These are phyloP conservation scores for Agrochola lota DNA, from an alignment of 2,888 invertebrate genomes.

Conservation along the genomic window DNA sequence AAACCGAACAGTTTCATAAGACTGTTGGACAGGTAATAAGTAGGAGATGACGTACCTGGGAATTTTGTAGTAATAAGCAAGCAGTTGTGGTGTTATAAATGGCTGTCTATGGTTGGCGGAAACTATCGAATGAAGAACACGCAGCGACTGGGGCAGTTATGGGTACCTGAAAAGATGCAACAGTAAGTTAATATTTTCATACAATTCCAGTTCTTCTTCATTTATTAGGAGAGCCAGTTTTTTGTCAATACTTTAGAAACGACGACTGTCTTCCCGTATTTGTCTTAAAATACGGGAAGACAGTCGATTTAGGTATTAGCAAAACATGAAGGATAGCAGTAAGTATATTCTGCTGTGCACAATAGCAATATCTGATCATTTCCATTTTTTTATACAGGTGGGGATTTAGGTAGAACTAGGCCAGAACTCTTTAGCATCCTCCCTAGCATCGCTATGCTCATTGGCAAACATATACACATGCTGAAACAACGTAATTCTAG, in stretches of 20 bases:
- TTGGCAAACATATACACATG: not conserved
- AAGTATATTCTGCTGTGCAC: not conserved
- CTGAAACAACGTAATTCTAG: not conserved
- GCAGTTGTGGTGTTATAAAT: slow-evolving; percentile 27
- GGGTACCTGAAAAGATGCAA: slow-evolving; percentile 54
- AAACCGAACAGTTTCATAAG: slow-evolving; percentile 19
- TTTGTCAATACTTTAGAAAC: not conserved
- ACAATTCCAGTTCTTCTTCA: not conserved
- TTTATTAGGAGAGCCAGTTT: not conserved
- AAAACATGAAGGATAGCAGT: not conserved
- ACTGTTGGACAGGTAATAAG: not conserved
- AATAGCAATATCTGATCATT: not conserved
- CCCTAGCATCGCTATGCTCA: not conserved
- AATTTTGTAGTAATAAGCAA: slow-evolving; percentile 37
- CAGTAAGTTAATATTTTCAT: not conserved
- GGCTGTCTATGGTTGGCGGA: slow-evolving; percentile 62
- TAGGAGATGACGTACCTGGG: slow-evolving; percentile 39
- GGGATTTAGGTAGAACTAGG: not conserved
- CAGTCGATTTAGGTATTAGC: not conserved
- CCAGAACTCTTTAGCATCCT: too few relatives aligned
- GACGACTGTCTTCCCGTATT: not conserved
- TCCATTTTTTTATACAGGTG: not conserved
- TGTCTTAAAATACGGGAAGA: not conserved
- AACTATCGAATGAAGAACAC: slow-evolving; percentile 63
- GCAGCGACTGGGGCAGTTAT: slow-evolving; percentile 59